Base-by-base conservation (phyloP, 2,113 vertebrate genomes). In the Pipa parva region DNA sequence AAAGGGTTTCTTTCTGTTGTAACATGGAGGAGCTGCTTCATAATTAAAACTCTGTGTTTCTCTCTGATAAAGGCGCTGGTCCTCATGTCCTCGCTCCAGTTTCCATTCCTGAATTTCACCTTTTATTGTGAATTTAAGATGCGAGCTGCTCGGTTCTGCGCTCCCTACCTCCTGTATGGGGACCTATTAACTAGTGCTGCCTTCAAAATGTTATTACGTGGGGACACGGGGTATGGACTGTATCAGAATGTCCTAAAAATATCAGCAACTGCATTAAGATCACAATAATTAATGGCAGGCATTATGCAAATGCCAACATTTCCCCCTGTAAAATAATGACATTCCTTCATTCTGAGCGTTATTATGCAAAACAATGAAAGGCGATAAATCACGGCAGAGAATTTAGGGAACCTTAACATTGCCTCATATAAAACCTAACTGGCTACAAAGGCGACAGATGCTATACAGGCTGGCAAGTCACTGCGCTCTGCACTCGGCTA, bases 271-370 rank as follows among this genome's bases (percentile, higher is more conserved):
- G 82, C 87, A 90, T 89, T 89, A 89, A 86, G 86, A 82, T 87
- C 84, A 84, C 83, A 83, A 89, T 90, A 90, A 90, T 90, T 90
- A 90, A 89, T 90, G 87, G 84, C 83, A 89, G 87, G 84, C 87
- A 90, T 90, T 90, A 90, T 89, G 89, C 85, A 89, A 90, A 90
- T 89, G 87, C 89, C 87, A 89, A 89, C 82, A 87, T 87, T 89
- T 88, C 87, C 86, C 89, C 73, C 85, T 84, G 83, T 82, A 88
- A 89, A 89, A 89, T 89, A 89, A 90, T 88, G 89, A 87, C 87
- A 90, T 89, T 90, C 89, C 86, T 89, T 89, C 87, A 89, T 90
- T 89, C 88, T 87, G 84, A 87, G 80, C 85, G 78, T 83, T 87
- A 83, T 90, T 89, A 87, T 89, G 89, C 86, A 89, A 90, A 89